phyloP scores from a whole-genome alignment of 2,797 vertebrate genomes.

The Silurus lanzhouensis region DNA sequence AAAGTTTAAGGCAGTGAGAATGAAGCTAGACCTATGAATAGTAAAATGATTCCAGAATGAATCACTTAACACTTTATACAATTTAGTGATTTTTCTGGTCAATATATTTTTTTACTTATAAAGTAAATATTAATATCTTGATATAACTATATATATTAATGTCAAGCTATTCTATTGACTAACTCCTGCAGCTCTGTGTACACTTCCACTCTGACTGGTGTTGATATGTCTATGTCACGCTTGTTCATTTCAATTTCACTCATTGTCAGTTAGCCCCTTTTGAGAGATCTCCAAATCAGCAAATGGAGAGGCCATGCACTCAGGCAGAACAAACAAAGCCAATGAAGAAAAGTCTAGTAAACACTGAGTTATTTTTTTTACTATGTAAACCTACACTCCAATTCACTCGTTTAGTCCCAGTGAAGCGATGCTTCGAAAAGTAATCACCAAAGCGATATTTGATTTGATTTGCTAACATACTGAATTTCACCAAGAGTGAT shows the following conservation, averaged over 20 bases:
- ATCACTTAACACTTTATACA: too few species aligned
- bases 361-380: background rate
- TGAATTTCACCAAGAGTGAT: constrained; percentile 5
- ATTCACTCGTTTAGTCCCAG: background rate
- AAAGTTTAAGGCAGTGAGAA: too few species aligned
- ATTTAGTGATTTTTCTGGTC: too few species aligned
- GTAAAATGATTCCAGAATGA: too few species aligned
- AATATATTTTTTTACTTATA: too few species aligned
- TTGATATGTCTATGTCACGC: background rate
- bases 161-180: background rate
- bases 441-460: too few species aligned
- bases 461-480: constrained; percentile 5
- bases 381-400: background rate
- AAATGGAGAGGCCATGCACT: background rate
- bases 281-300: background rate
- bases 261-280: background rate
- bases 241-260: background rate
- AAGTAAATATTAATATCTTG: too few species aligned
- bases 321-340: background rate
- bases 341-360: background rate
- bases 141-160: too few species aligned
- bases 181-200: background rate
- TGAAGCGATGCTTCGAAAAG: background rate
- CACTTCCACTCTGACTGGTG: background rate
- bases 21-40: too few species aligned